Evolutionary conservation across 2,113 vertebrate genomes (phyloP).

Genomic region (Ceratotherium simum): DNA sequence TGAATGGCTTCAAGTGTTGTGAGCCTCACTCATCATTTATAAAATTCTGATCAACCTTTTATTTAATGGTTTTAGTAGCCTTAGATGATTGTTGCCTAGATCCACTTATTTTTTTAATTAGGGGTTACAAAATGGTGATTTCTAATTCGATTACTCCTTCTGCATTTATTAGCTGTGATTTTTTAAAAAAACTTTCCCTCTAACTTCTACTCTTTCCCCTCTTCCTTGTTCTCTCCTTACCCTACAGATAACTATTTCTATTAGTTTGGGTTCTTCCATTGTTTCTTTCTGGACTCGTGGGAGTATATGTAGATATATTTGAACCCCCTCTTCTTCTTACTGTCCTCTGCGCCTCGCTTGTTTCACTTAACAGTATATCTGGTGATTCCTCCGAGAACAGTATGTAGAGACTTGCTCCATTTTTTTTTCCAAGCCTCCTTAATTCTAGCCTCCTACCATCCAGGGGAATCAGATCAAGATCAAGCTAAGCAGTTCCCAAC

Average conservation of each 20-base stretch:
- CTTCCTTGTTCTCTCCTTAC: neutral
- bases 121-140: neutral
- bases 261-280: neutral
- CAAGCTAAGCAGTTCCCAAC: neutral
- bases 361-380: neutral
- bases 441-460: neutral
- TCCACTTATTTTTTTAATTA: neutral
- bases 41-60: neutral
- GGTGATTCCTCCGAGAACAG: neutral
- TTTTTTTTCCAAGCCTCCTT: neutral
- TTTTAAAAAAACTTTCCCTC: neutral
- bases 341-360: neutral
- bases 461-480: neutral
- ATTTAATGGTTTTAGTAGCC: neutral
- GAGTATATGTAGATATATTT: neutral
- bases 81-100: neutral
- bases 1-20: neutral
- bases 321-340: neutral
- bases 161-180: conserved; percentile 7
- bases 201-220: neutral
- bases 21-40: neutral
- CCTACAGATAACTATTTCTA: neutral
- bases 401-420: neutral
- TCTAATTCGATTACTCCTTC: neutral
- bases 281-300: neutral